Evolutionary conservation across 2,888 invertebrate species (phyloP).

Genomic region (Lepetodrilus schrolli): DNA sequence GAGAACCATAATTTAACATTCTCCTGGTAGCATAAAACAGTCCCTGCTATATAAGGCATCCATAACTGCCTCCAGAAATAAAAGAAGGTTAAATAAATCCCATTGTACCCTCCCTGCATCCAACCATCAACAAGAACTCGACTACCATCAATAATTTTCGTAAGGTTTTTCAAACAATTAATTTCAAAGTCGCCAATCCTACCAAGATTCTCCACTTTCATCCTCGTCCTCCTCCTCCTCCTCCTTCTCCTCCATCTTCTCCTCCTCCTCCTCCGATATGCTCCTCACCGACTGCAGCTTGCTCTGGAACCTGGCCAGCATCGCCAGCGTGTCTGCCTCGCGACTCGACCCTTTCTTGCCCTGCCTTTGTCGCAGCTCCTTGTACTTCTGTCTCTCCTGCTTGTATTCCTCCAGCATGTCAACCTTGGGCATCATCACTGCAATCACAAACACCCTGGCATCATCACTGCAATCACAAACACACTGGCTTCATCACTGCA

Average conservation of each 20-base stretch:
- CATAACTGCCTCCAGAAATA: too few species aligned
- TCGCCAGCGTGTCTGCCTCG: constrained; percentile 81
- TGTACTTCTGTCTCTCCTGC: constrained; percentile 67
- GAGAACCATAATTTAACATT: too few species aligned
- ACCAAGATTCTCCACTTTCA: constrained; percentile 73
- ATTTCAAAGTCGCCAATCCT: too few species aligned
- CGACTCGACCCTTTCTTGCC: constrained; percentile 62
- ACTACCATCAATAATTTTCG: too few species aligned
- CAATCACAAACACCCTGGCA: neutral
- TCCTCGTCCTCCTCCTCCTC: constrained; percentile 71
- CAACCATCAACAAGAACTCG: neutral
- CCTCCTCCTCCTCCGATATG: constrained; percentile 77
- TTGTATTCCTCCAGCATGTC: constrained; percentile 62
- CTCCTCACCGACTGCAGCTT: constrained; percentile 83
- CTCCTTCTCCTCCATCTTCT: constrained; percentile 74
- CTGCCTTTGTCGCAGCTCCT: constrained; percentile 58
- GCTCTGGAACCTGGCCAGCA: constrained; percentile 88
- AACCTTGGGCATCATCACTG: neutral
- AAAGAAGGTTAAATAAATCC: too few species aligned
- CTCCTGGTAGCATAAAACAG: too few species aligned
- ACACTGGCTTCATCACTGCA: neutral
- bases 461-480: constrained; percentile 14
- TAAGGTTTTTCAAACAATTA: too few species aligned
- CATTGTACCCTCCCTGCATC: too few species aligned
- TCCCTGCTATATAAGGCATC: too few species aligned